phyloP scores from a whole-genome alignment of 2,888 invertebrate genomes.

The Orchesella flavescens region DNA sequence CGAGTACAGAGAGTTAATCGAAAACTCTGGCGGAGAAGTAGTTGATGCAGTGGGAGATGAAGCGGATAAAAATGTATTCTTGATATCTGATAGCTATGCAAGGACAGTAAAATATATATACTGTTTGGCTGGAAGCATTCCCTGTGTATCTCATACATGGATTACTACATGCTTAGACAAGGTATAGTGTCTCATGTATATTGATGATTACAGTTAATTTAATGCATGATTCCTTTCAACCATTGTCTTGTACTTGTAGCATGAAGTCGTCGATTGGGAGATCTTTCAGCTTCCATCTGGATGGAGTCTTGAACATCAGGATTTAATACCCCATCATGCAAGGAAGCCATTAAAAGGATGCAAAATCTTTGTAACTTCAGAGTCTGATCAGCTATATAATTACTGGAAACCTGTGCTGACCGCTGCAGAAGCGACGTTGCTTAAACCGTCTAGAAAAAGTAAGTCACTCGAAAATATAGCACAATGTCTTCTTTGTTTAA shows the following conservation, averaged over 20 bases:
- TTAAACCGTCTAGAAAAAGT: constrained; percentile 67
- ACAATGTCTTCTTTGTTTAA: too few relatives aligned
- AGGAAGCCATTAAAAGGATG: constrained; percentile 69
- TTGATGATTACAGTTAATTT: neutral
- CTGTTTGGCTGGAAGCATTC: constrained; percentile 81
- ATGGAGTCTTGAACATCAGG: constrained; percentile 66
- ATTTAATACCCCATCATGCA: constrained; percentile 64
- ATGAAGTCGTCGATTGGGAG: constrained; percentile 65
- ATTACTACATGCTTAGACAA: constrained; percentile 79
- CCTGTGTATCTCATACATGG: constrained; percentile 82
- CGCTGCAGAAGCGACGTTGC: constrained; percentile 67
- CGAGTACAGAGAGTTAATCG: constrained; percentile 66
- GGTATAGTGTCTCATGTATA: constrained; percentile 48
- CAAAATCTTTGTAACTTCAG: constrained; percentile 68
- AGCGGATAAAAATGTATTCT: constrained; percentile 75
- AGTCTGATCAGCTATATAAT: constrained; percentile 68
- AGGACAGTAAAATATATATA: constrained; percentile 84
- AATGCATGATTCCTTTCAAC: neutral
- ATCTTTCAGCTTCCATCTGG: constrained; percentile 66
- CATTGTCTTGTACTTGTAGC: constrained; percentile 37
- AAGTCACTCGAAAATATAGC: constrained; percentile 7
- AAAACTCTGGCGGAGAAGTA: constrained; percentile 64
- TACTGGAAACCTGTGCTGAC: constrained; percentile 71
- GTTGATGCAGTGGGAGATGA: constrained; percentile 66
- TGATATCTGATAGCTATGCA: constrained; percentile 83